phyloP scores from a whole-genome alignment of 2,797 vertebrate genomes.

The Melanitta fusca region DNA sequence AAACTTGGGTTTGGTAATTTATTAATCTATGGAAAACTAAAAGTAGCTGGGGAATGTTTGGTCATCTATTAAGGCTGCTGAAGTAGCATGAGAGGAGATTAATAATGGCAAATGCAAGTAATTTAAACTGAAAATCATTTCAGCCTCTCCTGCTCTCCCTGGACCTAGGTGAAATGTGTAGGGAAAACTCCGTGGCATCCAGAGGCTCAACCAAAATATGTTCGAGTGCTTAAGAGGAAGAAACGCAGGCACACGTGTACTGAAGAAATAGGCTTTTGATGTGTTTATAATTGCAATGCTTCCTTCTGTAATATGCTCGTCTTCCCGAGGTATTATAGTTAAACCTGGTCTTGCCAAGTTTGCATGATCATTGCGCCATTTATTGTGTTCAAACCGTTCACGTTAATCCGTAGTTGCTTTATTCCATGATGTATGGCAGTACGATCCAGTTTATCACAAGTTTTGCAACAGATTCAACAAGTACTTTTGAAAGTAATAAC shows the following conservation, averaged over 20 bases:
- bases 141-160: not conserved
- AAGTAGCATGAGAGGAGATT: not conserved
- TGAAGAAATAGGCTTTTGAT: not conserved
- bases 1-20: not conserved
- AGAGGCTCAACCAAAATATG: not conserved
- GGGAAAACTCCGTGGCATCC: not conserved
- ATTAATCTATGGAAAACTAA: not conserved
- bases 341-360: not conserved
- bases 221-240: not conserved
- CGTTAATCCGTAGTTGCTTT: not conserved
- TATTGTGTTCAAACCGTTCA: not conserved
- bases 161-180: not conserved
- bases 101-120: not conserved
- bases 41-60: not conserved
- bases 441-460: not conserved
- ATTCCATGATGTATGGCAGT: not conserved
- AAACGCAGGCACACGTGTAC: not conserved
- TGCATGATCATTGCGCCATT: not conserved
- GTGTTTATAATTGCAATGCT: not conserved
- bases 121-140: not conserved
- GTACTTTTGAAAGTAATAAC: not conserved
- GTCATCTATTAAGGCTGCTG: not conserved
- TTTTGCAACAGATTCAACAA: not conserved
- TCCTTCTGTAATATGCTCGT: not conserved
- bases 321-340: not conserved